phyloP scores from a whole-genome alignment of 2,113 vertebrate species.

The Ginglymostoma cirratum region DNA sequence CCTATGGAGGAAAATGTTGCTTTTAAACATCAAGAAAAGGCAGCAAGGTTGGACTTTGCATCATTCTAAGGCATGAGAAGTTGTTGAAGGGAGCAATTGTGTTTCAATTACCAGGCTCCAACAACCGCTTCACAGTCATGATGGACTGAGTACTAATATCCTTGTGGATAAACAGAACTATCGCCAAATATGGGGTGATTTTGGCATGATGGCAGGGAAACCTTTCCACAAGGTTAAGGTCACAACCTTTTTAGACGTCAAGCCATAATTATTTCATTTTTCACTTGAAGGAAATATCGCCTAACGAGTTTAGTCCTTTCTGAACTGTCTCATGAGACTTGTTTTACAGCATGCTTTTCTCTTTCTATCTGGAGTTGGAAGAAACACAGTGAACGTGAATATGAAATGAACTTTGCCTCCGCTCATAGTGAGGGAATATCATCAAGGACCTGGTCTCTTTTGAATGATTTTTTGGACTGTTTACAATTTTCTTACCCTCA shows the following conservation, averaged over 20 bases:
- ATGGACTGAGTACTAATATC: too few species aligned
- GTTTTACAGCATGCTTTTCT: not conserved
- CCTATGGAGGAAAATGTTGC: too few species aligned
- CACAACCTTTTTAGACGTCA: not conserved
- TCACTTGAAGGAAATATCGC: not conserved
- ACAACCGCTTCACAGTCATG: too few species aligned
- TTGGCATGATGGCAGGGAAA: too few species aligned
- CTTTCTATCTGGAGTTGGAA: not conserved
- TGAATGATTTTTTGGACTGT: not conserved
- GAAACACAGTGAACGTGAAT: not conserved
- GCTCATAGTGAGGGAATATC: not conserved
- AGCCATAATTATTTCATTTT: not conserved
- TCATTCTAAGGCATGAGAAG: too few species aligned
- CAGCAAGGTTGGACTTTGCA: too few species aligned
- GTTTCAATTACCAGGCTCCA: too few species aligned
- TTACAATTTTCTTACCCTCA: not conserved
- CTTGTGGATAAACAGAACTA: too few species aligned
- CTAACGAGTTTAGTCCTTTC: not conserved
- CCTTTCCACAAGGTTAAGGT: not conserved
- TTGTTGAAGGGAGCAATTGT: too few species aligned
- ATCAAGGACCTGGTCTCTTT: not conserved
- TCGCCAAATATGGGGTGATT: not conserved
- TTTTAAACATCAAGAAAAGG: too few species aligned
- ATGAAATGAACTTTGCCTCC: not conserved
- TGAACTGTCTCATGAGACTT: not conserved